Base-by-base conservation (phyloP, 2,113 vertebrate genomes). In the Chitala chitala region DNA sequence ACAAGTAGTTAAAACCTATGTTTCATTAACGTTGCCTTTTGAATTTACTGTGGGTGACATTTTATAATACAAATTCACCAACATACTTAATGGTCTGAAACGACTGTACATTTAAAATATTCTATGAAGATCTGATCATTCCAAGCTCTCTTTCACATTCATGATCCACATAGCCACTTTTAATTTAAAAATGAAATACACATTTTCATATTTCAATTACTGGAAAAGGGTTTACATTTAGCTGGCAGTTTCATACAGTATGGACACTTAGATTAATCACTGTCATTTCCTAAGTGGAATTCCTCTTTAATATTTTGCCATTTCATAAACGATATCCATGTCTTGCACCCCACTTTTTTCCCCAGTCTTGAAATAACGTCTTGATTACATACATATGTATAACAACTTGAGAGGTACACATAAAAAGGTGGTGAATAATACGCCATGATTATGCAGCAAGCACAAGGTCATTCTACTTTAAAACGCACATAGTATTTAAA, bases 371-470 rank as follows among this genome's bases (percentile, higher is more conserved):
- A 69, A 50, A 69, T 29, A 69, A 53, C 56, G 22, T 29, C 38
- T 72, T 72, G 53, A 72, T 58, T 59, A 46, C 71, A 72, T 72
- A n/a, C 71, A 26, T 50, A 50, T 33, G 72, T 50, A 63, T 3
- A 63, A 58, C 44, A n/a, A 31, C 56, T 63, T 73, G 29, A 63
- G 68, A 51, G 26, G 44, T 24, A 3, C 13, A 36, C 42, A 36
- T 42, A 51, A 73, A 73, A 64, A 44, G 44, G 31, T 2, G 15
- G 29, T 63, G 72, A 63, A 73, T 48, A 73, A 73, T 33, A 31
- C 26, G 46, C 64, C 56, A n/a, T 36, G 58, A 63, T 51, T 73
- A 63, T 24, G 56, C 46, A 36, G 56, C 26, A 20, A 50, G 56
- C 56, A 50, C 55, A 46, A 38, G 48, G 38, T 72, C 38, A 72